Evolutionary conservation across 23 tunicate species (phyloP), one percentile per base, ranked within the genome.

Genomic region (Styela plicata): DNA sequence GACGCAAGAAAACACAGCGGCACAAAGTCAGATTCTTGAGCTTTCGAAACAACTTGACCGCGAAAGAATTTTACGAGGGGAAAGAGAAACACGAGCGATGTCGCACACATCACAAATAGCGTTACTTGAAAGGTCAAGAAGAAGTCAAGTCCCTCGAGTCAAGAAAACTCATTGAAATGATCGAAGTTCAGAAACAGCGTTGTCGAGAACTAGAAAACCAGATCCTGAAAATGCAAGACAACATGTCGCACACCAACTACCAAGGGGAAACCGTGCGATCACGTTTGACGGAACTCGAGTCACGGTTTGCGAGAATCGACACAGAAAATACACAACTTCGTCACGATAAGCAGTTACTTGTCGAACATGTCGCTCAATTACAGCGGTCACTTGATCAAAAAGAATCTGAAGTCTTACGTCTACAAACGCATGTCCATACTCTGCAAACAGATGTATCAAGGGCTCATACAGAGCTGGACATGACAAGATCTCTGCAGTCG

Each of bases 141-240:
- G 95, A 93, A 69, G 93, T 93, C 57, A 76, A 89, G 21, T 53
- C 63, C 0, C 83, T 87, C 18, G 98, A 93, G 81, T 65, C 83
- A 17, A 85, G 73, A 25, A 93, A 93, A 69, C 69, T 88, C 13
- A 66, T 64, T 32, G 98, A 93, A 69, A 30, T 93, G 73, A 66
- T 93, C 44, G 98, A 93, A 34, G 76, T 66, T 69, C 89, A 88
- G 78, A 84, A 91, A 71, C 86, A 85, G 28, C 88, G 90, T 63
- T 84, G 73, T 32, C 64, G 70, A 65, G 86, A 88, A 33, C 67
- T 93, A 64, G 98, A 93, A 57, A 36, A 84, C 20, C 67, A 93
- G 93, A 70, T 93, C 74, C 67, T 93, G 70, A 80, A 85, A 75
- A 79, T 86, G 2, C 88, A 93, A 70, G 98, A 93, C 44, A 87